A percentile compares a stretch with the other conserved stretches of the same genome.
Conservation (phyloP, 2,797 vertebrate species). For the Acrocephalus scirpaceus region DNA sequence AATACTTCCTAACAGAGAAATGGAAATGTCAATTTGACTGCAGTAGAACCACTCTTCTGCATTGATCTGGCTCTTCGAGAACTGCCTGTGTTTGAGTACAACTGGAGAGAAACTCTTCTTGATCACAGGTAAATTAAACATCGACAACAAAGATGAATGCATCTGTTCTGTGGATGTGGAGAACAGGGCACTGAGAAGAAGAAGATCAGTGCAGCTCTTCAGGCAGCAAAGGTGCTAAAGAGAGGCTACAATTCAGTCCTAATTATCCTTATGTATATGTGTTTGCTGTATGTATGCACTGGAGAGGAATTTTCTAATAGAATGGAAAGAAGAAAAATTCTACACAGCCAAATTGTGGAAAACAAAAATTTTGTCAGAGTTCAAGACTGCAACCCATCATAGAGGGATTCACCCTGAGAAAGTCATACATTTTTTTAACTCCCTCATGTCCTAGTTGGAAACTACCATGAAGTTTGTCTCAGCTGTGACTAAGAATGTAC, state of each 20-base stretch:
- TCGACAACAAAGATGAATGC: not conserved
- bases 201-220: not conserved
- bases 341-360: not conserved
- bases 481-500: constrained; percentile 7
- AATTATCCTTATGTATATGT: not conserved
- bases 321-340: not conserved
- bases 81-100: not conserved
- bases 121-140: not conserved
- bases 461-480: not conserved
- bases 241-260: not conserved
- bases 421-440: not conserved
- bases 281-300: not conserved
- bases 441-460: not conserved
- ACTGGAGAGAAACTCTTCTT: not conserved
- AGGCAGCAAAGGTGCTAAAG: not conserved
- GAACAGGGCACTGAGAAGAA: not conserved
- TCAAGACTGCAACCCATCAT: not conserved
- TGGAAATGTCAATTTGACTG: not conserved
- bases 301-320: not conserved
- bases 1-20: not conserved
- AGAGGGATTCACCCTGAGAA: not conserved
- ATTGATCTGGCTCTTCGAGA: not conserved
- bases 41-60: not conserved
- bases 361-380: not conserved
- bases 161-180: not conserved